Evolutionary conservation across 2,113 vertebrate species (phyloP), one percentile per base, ranked within the genome.

Genomic region (Grallaria varia): DNA sequence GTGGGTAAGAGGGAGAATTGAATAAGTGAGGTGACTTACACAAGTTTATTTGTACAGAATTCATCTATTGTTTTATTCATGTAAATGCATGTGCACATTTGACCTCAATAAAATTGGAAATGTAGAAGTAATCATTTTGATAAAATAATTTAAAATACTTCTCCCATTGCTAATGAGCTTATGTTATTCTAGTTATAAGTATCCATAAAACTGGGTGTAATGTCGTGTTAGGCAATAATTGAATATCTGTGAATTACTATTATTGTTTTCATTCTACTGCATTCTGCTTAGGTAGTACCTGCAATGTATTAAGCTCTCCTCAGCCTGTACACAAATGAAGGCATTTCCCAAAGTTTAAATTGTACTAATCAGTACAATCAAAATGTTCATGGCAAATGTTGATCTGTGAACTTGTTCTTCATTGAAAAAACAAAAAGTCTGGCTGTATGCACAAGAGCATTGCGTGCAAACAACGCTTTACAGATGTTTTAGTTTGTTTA

Each of bases 171-270:
- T 94, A 97, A 94, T 75, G 55, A 86, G 55, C 56, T 92, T 88
- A 47, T 81, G 44, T 62, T 89, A 24, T 94, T 93, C 45, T 60
- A 64, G 63, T 74, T 90, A 55, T 74, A 96, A 88, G 68, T 72
- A 86, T 47, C 60, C 83, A 92, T 96, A 90, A 94, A 93, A 94
- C 71, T 52, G 60, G 33, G 44, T 94, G 68, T 35, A 92, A 71
- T 75, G 39, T 59, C 3, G 2, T 92, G 68, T 93, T 92, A 81
- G 79, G 79, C 63, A 90, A 78, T 93, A 94, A 94, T 86, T 94
- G 83, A 94, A 84, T 92, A 89, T 78, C 33, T 75, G 44, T 96
- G 93, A 96, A 69, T 78, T 92, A 93, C 90, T 94, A 82, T 64
- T 86, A 87, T 74, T 93, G 35, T 56, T 94, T 94, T 95, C 44